Conservation (phyloP, 2,888 invertebrate species). For the Cataglyphis albicans region DNA sequence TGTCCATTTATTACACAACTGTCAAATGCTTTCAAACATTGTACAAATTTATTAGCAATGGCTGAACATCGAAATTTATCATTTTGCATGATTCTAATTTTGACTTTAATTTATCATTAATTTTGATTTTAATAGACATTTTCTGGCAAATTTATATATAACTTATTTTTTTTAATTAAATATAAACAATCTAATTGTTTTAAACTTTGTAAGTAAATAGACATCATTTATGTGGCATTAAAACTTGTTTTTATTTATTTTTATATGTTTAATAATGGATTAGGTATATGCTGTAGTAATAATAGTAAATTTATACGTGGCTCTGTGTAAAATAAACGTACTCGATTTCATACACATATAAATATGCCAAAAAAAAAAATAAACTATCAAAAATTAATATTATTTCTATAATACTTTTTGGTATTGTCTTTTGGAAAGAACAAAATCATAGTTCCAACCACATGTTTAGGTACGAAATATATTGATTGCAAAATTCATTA, state of each 20-base stretch:
- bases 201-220: not conserved
- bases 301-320: not conserved
- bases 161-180: not conserved
- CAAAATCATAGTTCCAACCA: not conserved
- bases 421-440: not conserved
- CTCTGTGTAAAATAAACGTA: not conserved
- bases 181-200: not conserved
- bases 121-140: not conserved
- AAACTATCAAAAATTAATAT: constrained; percentile 20
- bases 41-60: not conserved
- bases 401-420: constrained; percentile 49
- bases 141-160: not conserved
- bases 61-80: not conserved
- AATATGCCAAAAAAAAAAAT: not conserved
- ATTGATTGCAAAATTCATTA: not conserved
- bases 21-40: constrained; percentile 28
- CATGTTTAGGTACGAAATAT: not conserved
- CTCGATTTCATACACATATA: not conserved
- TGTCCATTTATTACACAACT: not conserved
- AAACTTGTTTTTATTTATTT: constrained; percentile 9
- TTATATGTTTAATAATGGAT: not conserved
- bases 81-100: not conserved
- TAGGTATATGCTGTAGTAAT: not conserved
- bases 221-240: not conserved
- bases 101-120: not conserved